Percentiles rank a stretch among this genome's conserved stretches.
phyloP scores from a whole-genome alignment of 2,797 vertebrate species.

The Trematocara caparti region DNA sequence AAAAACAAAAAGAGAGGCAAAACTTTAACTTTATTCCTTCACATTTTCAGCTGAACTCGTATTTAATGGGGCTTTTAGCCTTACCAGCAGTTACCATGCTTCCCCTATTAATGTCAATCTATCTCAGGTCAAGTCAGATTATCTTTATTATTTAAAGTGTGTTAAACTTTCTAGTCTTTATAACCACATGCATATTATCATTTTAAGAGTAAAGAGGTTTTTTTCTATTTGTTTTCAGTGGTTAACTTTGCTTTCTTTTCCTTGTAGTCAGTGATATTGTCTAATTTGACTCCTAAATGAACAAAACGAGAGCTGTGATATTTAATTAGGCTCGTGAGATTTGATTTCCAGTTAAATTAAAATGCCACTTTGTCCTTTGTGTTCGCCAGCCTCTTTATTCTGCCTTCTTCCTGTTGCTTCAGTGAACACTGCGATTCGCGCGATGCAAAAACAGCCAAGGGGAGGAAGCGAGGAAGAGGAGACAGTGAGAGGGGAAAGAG shows the following conservation, averaged over 20 bases:
- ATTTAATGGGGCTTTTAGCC: not conserved
- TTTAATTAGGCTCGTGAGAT: conserved; percentile 15
- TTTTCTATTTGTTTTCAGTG: not conserved
- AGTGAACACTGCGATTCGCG: not conserved
- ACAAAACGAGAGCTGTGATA: conserved; percentile 9
- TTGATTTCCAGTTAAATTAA: not conserved
- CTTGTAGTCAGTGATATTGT: not conserved
- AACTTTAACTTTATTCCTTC: not conserved
- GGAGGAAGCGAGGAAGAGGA: not conserved
- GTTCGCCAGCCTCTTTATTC: not conserved
- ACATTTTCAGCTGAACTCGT: not conserved
- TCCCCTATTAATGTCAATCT: not conserved
- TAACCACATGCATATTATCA: not conserved
- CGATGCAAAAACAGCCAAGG: not conserved
- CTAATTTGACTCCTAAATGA: conserved; percentile 6
- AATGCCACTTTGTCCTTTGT: conserved; percentile 28
- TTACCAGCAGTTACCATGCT: conserved; percentile 28
- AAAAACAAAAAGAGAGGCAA: not conserved
- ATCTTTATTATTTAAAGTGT: not conserved
- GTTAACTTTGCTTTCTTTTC: not conserved
- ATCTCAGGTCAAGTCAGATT: conserved; percentile 17
- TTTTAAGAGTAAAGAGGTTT: not conserved
- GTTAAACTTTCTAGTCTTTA: not conserved
- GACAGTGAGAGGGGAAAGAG: conserved; percentile 2
- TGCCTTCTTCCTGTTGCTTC: not conserved